Evolutionary conservation across 2,888 invertebrate genomes (phyloP), one percentile per base, ranked within the genome.

Genomic region (Cistogaster globosa): DNA sequence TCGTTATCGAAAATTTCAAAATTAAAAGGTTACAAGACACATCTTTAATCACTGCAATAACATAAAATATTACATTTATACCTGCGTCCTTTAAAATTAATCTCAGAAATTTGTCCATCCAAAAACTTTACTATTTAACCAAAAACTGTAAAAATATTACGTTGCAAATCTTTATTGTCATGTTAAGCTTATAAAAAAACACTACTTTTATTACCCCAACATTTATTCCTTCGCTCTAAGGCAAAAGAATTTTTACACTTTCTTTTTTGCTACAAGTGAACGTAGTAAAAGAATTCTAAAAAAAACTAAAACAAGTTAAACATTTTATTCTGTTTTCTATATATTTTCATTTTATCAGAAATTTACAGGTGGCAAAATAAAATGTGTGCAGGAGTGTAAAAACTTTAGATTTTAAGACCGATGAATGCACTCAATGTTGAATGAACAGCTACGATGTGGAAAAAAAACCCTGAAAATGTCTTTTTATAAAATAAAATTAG

Each of bases 281-380:
- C 45, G 67, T 77, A 42, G 51, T 62, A 45, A 78, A 69, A 78
- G 42, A 62, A 69, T 68, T 38, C 51, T 26, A 22, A 68, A 53
- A 55, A 53, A n/a, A 71, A 53, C 62, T 26, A 11, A 60, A 53
- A 42, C 55, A 78, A 63, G 38, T 12, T 63, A 60, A 71, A 69
- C 42, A n/a, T 58, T 26, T 68, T 32, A 48, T 48, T 48, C 16
- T 7, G 26, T 45, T n/a, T 42, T 60, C 53, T 58, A n/a, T 36
- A 63, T 65, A 57, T 36, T 68, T 60, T 32, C 6, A 32, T 81
- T 77, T 85, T 85, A 85, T 84, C 80, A 51, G 58, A 81, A 77
- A 14, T 63, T 80, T 84, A 68, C 84, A 85, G 81, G 74, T 75
- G 77, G 51, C 45, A 45, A 81, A 78, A 69, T 51, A 32, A 68